Evolutionary conservation across 1,140 invertebrate species (phyloP).

Genomic region (Bombus ignitus): DNA sequence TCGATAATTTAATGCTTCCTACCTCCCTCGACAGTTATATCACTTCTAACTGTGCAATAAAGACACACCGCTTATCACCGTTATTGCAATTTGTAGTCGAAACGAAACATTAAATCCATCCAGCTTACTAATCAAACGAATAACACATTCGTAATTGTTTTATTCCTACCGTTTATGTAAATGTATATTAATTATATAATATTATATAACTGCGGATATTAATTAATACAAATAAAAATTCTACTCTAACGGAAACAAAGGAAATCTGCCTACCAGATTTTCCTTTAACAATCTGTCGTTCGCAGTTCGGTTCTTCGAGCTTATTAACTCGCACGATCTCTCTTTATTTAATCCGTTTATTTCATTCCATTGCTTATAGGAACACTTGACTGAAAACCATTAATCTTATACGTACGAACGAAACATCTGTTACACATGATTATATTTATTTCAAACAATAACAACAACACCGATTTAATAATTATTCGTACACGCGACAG

Average conservation of each 20-base stretch:
- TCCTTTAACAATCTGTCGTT: too few species aligned
- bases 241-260: too few species aligned
- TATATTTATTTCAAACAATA: background rate
- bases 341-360: too few species aligned
- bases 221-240: too few species aligned
- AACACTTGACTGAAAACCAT: too few species aligned
- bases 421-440: background rate
- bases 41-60: background rate
- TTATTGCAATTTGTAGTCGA: conserved; percentile 1
- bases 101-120: background rate
- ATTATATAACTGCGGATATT: too few species aligned
- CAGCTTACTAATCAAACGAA: background rate
- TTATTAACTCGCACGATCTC: too few species aligned
- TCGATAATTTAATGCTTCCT: background rate
- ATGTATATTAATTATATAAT: background rate
- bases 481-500: too few species aligned
- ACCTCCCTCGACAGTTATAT: background rate
- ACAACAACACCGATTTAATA: background rate
- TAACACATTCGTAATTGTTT: background rate
- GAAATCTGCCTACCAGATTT: too few species aligned
- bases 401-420: too few species aligned
- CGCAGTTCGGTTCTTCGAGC: too few species aligned
- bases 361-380: too few species aligned
- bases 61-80: background rate
- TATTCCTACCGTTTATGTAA: background rate